Evolutionary conservation across 2,797 vertebrate genomes (phyloP), one percentile per base, ranked within the genome.

Genomic region (Holocentrus rufus): DNA sequence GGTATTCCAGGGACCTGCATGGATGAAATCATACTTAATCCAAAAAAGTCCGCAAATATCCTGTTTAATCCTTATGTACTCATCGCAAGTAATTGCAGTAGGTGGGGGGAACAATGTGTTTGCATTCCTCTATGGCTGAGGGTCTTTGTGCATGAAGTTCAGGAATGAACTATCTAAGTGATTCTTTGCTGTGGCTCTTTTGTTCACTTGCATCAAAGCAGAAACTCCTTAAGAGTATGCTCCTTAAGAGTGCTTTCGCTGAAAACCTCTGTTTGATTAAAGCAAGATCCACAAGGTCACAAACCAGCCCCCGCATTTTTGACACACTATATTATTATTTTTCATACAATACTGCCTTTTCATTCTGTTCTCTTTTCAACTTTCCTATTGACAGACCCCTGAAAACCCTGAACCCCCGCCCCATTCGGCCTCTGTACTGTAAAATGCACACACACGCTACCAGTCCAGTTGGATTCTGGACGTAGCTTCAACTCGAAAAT

Each of bases 401-500:
- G 5, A 8, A 34, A 34, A 34, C 2, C 36, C 2, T 13, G 10
- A 74, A 77, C 77, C 63, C 63, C 61, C 57, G 39, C 65, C 57
- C 17, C 39, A 72, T 73, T 85, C 66, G 65, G 47, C 73, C 30
- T 70, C 23, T 15, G 22, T 20, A 54, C 79, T 53, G 77, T 76
- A 71, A 88, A 81, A 70, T 47, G 53, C 80, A 63, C 53, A 63
- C 69, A 79, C 85, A 79, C 10, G 34, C 75, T 31, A 72, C 72
- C 65, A 66, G 63, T 64, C 49, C 9, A 59, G 20, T 58, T 39
- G 31, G 65, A 72, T 83, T 71, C 71, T 78, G 88, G 89, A 86
- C 72, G 86, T 86, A 86, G 85, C 84, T 65, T 63, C 84, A 83
- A 86, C 88, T 89, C 69, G 76, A 81, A 78, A 82, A 89, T 93